These are phyloP conservation scores for Bombus confusus DNA, from an alignment of 1,140 invertebrate species.

Conservation along the genomic window DNA sequence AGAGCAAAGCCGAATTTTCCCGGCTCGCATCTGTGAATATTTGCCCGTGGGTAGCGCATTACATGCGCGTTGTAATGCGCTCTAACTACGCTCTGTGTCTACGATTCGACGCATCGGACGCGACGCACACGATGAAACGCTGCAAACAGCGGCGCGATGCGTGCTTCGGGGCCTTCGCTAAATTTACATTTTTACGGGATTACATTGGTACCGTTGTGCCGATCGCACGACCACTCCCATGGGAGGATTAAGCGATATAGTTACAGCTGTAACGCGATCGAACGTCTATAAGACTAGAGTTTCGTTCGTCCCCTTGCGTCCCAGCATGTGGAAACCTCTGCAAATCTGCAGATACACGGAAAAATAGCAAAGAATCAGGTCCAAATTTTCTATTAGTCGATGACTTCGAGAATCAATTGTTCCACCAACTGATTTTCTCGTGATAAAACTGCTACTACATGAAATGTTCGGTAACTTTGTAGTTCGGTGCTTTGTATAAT, in stretches of 20 bases:
- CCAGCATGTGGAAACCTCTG: no score
- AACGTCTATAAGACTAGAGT: neutral
- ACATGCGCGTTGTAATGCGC: slow-evolving; percentile 51
- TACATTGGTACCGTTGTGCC: slow-evolving; percentile 25
- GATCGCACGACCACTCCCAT: slow-evolving; percentile 29
- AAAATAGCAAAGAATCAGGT: no score
- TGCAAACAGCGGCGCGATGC: slow-evolving; percentile 36
- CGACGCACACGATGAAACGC: neutral
- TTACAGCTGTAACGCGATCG: slow-evolving; percentile 66
- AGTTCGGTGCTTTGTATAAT: no score
- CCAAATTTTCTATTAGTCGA: no score
- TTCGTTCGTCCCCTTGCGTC: neutral
- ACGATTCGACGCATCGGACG: slow-evolving; percentile 21
- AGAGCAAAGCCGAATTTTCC: slow-evolving; percentile 70
- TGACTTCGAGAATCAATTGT: no score
- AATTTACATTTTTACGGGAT: slow-evolving; percentile 73
- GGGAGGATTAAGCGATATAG: slow-evolving; percentile 58
- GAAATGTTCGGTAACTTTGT: no score
- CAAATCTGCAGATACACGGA: no score
- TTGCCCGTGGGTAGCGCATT: slow-evolving; percentile 67
- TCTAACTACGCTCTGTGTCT: slow-evolving; percentile 34
- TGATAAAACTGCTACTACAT: no score
- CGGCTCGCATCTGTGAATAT: slow-evolving; percentile 71
- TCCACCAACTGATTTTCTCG: no score
- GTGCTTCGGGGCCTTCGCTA: neutral